Evolutionary conservation across 2,797 vertebrate species (phyloP).

Genomic region (Sebastes matsubarae): DNA sequence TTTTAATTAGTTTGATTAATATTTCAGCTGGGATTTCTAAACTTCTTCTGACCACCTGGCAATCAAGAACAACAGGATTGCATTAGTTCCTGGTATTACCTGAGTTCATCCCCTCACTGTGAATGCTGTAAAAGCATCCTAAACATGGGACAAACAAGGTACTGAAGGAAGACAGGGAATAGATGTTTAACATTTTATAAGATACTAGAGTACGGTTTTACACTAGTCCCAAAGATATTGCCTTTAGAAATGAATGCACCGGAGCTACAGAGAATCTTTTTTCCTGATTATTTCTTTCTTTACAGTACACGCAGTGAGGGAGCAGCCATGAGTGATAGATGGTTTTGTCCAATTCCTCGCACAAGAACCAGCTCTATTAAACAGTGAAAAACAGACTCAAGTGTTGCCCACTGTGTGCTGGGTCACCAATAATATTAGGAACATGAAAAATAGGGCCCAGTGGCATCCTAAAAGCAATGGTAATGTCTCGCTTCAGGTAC

Average conservation of each 20-base stretch:
- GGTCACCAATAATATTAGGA: slow-evolving; percentile 5
- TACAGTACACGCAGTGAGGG: slow-evolving; percentile 14
- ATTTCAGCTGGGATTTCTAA: slow-evolving; percentile 22
- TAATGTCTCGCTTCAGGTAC: slow-evolving; percentile 44
- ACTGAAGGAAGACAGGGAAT: slow-evolving; percentile 7
- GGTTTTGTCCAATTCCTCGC: slow-evolving; percentile 13
- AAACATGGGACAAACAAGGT: slow-evolving; percentile 5
- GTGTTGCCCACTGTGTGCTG: slow-evolving; percentile 16
- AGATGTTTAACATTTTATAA: slow-evolving; percentile 37
- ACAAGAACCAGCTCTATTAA: slow-evolving; percentile 21
- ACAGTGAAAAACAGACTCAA: slow-evolving; percentile 18
- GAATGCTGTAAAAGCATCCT: slow-evolving; percentile 27
- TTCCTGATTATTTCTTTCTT: neutral
- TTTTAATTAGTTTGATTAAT: slow-evolving; percentile 16
- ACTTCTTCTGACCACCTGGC: slow-evolving; percentile 6
- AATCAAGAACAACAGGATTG: slow-evolving; percentile 15
- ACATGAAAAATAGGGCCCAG: slow-evolving; percentile 30
- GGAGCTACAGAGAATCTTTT: slow-evolving; percentile 1
- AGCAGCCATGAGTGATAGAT: slow-evolving; percentile 11
- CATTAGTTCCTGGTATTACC: slow-evolving; percentile 3
- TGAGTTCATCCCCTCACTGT: neutral
- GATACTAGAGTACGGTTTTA: slow-evolving; percentile 24
- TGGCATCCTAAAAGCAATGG: slow-evolving; percentile 34
- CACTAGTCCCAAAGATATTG: slow-evolving; percentile 27
- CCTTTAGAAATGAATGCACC: slow-evolving; percentile 25